Evolutionary conservation across 2,113 vertebrate genomes (phyloP).

Genomic region (Dasyurus viverrinus): DNA sequence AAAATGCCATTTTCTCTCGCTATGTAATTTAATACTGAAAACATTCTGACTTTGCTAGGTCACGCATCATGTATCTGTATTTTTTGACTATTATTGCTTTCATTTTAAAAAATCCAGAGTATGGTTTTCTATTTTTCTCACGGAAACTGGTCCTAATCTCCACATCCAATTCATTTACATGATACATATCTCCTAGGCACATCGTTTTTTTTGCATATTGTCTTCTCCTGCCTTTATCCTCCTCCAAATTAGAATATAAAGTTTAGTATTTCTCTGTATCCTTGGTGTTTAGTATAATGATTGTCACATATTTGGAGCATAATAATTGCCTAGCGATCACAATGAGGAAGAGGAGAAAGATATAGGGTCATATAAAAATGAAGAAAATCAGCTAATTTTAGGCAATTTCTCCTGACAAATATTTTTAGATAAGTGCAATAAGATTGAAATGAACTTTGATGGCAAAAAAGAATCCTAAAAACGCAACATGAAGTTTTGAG

Average conservation of each 20-base stretch:
- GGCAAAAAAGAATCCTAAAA: neutral
- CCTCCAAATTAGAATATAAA: neutral
- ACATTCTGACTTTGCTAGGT: neutral
- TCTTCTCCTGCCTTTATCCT: neutral
- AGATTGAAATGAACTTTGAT: neutral
- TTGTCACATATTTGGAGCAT: neutral
- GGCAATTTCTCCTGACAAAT: neutral
- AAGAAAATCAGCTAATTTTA: neutral
- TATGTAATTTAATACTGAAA: constrained; percentile 15
- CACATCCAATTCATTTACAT: neutral
- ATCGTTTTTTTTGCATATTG: neutral
- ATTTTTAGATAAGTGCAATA: neutral
- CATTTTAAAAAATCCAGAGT: neutral
- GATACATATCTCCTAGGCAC: neutral
- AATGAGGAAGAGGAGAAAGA: neutral
- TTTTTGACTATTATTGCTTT: neutral
- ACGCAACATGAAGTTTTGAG: neutral
- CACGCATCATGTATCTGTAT: neutral
- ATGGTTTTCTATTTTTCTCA: neutral
- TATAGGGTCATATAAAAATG: neutral
- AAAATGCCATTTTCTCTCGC: constrained; percentile 29
- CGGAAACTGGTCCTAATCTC: neutral
- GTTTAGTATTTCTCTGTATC: neutral
- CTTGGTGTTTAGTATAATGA: neutral
- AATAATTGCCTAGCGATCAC: neutral